phyloP scores from a whole-genome alignment of 2,113 vertebrate genomes.

The Passer domesticus region DNA sequence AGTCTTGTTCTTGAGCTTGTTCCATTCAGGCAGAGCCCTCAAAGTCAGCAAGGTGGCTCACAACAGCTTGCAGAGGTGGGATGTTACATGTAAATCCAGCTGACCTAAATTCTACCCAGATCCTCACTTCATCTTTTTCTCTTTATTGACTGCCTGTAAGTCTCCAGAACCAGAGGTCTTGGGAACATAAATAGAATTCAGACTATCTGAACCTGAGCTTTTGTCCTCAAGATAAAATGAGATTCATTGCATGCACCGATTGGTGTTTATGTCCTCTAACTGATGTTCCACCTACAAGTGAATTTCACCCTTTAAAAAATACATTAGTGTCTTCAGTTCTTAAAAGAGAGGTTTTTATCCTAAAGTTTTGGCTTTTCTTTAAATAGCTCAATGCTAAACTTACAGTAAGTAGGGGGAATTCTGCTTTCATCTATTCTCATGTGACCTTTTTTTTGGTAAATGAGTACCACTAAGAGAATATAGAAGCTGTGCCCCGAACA shows the following conservation, averaged over 20 bases:
- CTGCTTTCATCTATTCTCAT: neutral
- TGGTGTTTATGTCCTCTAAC: neutral
- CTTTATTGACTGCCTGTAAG: neutral
- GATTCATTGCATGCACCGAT: neutral
- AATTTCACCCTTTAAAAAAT: neutral
- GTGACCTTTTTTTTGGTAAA: neutral
- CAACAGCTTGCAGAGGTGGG: neutral
- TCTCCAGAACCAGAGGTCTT: neutral
- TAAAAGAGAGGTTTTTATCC: neutral
- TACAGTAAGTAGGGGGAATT: neutral
- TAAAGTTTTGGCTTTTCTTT: neutral
- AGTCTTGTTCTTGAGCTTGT: neutral
- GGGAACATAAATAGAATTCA: neutral
- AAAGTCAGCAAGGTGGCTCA: neutral
- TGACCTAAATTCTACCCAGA: neutral
- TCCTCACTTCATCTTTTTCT: neutral
- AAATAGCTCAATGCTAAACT: neutral
- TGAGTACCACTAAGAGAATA: neutral
- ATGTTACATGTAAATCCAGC: neutral
- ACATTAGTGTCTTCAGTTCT: neutral
- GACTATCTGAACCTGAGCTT: neutral
- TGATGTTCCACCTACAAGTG: neutral
- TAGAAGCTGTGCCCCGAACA: neutral
- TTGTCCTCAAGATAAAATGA: neutral
- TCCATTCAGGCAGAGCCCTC: neutral